A percentile compares a stretch with the other conserved stretches of the same genome.
Conservation (phyloP, 2,888 invertebrate species). For the Pharmacophagus antenor region DNA sequence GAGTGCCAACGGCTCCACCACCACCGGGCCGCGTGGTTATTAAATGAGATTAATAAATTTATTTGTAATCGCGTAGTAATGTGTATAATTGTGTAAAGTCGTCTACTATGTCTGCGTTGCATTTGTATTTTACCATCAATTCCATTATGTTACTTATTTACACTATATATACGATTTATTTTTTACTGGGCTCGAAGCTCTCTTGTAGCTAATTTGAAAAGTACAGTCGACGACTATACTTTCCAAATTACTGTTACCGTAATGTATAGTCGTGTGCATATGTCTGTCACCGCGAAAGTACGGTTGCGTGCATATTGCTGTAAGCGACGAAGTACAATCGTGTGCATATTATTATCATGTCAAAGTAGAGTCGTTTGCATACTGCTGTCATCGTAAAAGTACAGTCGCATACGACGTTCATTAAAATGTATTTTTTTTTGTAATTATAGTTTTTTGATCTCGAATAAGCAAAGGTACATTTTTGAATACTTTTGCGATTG, state of each 20-base stretch:
- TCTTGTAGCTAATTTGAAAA: not conserved
- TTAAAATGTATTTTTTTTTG: too few relatives aligned
- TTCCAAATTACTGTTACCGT: not conserved
- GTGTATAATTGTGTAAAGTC: constrained; percentile 59
- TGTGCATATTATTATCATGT: not conserved
- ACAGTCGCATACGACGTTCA: too few relatives aligned
- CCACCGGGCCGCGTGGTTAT: constrained; percentile 31
- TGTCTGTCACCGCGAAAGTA: too few relatives aligned
- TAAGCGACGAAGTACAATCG: too few relatives aligned
- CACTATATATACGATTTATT: not conserved
- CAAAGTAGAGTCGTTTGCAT: too few relatives aligned
- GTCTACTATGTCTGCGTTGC: constrained; percentile 60
- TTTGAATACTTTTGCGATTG: not conserved
- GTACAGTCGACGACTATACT: not conserved
- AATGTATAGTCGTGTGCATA: too few relatives aligned
- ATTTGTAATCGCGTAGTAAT: constrained; percentile 71
- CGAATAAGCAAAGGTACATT: not conserved
- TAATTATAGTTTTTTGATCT: not conserved
- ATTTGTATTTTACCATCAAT: constrained; percentile 41
- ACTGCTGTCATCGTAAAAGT: not conserved
- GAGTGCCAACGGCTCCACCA: constrained; percentile 48
- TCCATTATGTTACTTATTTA: not conserved
- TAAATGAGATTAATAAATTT: constrained; percentile 48
- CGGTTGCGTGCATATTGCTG: too few relatives aligned
- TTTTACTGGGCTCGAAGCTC: too few relatives aligned